These are phyloP conservation scores for Tenualosa ilisha DNA, from an alignment of 2,797 vertebrate species.

Conservation along the genomic window DNA sequence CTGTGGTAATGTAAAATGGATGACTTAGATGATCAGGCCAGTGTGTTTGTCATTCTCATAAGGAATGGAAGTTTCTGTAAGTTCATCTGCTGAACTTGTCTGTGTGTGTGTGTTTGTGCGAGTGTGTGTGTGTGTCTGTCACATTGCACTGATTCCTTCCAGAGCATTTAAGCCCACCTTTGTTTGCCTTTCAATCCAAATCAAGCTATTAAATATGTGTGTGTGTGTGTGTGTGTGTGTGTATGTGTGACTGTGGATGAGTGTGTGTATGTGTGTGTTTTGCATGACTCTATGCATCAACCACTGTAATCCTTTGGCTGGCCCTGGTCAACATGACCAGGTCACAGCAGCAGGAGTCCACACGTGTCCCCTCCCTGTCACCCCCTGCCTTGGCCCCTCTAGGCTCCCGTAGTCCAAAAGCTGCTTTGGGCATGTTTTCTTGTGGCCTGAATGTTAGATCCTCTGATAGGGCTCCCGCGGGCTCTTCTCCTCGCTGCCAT, in stretches of 20 bases:
- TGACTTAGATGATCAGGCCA: too few species aligned
- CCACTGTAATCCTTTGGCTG: background rate
- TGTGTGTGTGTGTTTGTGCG: background rate
- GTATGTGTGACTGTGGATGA: too few species aligned
- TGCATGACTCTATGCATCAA: background rate
- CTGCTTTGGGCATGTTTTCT: constrained; percentile 17
- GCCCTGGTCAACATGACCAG: background rate
- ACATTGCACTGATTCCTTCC: background rate
- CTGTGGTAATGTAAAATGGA: too few species aligned
- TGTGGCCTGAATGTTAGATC: constrained; percentile 19
- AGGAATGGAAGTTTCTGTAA: background rate
- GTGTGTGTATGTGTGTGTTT: background rate
- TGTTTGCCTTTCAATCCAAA: background rate
- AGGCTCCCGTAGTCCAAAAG: constrained; percentile 32
- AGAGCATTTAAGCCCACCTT: background rate
- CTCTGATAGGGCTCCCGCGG: constrained; percentile 6
- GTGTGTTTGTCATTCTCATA: background rate
- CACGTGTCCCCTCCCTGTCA: background rate
- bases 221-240: background rate
- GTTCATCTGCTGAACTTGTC: background rate
- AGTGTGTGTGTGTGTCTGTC: background rate
- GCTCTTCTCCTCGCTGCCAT: constrained; percentile 10
- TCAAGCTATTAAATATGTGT: background rate
- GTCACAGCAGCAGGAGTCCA: background rate
- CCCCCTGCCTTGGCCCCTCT: background rate